Evolutionary conservation across 2,888 invertebrate genomes (phyloP).

Genomic region (Leptinotarsa rubiginosa): DNA sequence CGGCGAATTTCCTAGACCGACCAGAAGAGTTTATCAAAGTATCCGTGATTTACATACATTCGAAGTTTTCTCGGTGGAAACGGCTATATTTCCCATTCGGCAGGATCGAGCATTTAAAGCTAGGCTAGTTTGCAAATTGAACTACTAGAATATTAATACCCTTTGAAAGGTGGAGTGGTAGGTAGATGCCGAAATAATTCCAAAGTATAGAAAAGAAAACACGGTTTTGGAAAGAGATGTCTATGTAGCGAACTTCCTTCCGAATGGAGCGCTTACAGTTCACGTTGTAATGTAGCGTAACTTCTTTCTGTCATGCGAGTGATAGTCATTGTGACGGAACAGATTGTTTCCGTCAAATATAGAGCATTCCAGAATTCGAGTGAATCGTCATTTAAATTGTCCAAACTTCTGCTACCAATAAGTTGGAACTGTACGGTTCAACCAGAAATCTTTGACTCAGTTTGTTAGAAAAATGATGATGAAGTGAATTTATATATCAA

Average conservation of each 20-base stretch:
- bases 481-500: too few relatives aligned
- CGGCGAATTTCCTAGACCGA: constrained; percentile 20
- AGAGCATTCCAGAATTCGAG: too few relatives aligned
- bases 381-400: too few relatives aligned
- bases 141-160: constrained; percentile 39
- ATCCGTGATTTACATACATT: constrained; percentile 24
- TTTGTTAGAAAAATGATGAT: too few relatives aligned
- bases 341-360: too few relatives aligned
- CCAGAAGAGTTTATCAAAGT: constrained; percentile 23
- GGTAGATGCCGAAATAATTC: background rate
- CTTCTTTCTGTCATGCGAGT: too few relatives aligned
- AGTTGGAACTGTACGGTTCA: too few relatives aligned
- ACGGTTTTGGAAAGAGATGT: background rate
- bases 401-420: too few relatives aligned
- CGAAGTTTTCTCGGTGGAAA: constrained; percentile 17
- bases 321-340: too few relatives aligned
- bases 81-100: constrained; percentile 34
- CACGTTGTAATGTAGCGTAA: too few relatives aligned
- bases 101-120: constrained; percentile 31
- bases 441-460: too few relatives aligned
- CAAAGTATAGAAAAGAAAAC: background rate
- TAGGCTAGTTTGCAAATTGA: constrained; percentile 39
- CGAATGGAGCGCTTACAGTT: background rate
- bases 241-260: background rate
- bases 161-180: constrained; percentile 8